These are phyloP conservation scores for Lysiphlebus fabarum DNA, from an alignment of 1,140 invertebrate genomes.

Conservation along the genomic window DNA sequence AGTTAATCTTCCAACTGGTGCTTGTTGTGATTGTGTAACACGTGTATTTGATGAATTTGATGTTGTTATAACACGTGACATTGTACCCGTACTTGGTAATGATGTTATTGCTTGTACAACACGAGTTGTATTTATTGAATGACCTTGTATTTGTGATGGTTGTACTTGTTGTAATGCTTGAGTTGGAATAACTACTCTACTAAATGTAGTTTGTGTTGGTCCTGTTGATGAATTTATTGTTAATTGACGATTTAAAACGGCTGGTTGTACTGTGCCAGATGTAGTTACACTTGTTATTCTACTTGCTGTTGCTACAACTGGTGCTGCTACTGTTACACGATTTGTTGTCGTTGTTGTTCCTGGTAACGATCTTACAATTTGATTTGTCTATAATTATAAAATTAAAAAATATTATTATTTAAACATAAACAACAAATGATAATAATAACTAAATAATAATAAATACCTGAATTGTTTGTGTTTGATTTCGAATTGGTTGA, in stretches of 20 bases:
- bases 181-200: conserved; percentile 49
- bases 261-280: conserved; percentile 43
- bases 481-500: conserved; percentile 38
- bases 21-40: conserved; percentile 41
- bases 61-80: conserved; percentile 46
- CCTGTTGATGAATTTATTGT: conserved; percentile 45
- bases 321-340: conserved; percentile 46
- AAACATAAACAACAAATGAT: no score
- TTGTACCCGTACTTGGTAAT: conserved; percentile 42
- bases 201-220: conserved; percentile 38
- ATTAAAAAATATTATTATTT: no score
- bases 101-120: conserved; percentile 50
- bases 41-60: conserved; percentile 42
- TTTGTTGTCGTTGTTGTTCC: conserved; percentile 38
- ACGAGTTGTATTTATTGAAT: conserved; percentile 16
- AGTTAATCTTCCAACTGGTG: conserved; percentile 46
- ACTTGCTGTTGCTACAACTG: conserved; percentile 43
- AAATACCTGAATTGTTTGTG: conserved; percentile 40
- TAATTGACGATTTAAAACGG: conserved; percentile 38
- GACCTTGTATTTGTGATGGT: conserved; percentile 31
- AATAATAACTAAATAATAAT: no score
- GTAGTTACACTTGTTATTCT: conserved; percentile 43
- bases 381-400: conserved; percentile 30
- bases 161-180: conserved; percentile 37
- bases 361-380: conserved; percentile 40